Percentiles rank a stretch among this genome's conserved stretches.
These are phyloP conservation scores for Meloe dianella DNA, from an alignment of 2,888 invertebrate species.

Conservation along the genomic window DNA sequence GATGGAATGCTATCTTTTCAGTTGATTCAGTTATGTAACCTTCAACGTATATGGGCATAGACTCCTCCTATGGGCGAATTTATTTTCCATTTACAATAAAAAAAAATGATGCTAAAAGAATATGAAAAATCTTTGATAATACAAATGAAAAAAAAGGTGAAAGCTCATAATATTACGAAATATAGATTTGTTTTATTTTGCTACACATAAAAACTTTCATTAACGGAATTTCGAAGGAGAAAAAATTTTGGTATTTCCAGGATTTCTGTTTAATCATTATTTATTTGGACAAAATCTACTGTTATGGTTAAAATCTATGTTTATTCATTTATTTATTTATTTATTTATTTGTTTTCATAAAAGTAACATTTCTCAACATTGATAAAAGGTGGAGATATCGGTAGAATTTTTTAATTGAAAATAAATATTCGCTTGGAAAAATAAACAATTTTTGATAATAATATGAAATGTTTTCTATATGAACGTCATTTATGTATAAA, in stretches of 20 bases:
- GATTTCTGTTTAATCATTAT: not conserved
- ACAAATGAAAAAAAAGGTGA: not conserved
- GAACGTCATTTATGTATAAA: too few relatives aligned
- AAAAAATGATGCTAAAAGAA: not conserved
- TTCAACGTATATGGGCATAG: too few relatives aligned
- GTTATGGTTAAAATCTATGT: not conserved
- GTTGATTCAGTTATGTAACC: not conserved
- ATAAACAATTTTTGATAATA: constrained; percentile 1
- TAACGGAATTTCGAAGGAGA: not conserved
- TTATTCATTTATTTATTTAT: too few relatives aligned
- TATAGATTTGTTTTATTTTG: not conserved
- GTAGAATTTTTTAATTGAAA: not conserved
- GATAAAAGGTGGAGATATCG: not conserved
- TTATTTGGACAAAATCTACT: not conserved
- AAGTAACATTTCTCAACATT: not conserved
- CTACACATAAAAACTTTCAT: not conserved
- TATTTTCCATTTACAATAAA: not conserved
- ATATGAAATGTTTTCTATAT: too few relatives aligned
- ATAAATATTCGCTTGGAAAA: not conserved
- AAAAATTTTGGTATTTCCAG: not conserved
- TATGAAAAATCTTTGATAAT: not conserved
- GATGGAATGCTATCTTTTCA: not conserved
- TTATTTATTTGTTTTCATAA: not conserved
- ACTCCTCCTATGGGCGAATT: not conserved
- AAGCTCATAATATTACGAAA: not conserved